Base-by-base conservation (phyloP, 1,140 invertebrate species). In the Paracyclopina nana region DNA sequence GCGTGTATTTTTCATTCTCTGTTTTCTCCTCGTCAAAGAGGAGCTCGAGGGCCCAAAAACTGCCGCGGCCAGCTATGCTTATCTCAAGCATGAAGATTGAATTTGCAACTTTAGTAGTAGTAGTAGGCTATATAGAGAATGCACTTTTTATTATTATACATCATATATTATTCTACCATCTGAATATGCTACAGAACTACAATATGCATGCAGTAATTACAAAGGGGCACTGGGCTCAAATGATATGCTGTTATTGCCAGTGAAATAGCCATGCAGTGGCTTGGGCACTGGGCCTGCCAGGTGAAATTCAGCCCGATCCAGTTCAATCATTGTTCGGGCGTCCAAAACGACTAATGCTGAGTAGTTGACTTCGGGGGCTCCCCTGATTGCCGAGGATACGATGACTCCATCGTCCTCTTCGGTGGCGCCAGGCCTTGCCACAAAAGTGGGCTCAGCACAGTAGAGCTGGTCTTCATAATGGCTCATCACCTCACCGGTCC, bases 361-460 rank as follows among this genome's bases (percentile, higher is more conserved):
- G 41, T 61, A 54, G 28, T 61, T 53, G 6, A 58, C 57, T n/a
- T 54, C 34, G 12, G 58, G 57, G 16, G 50, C 45, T 6, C 46
- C 54, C 20, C 57, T 42, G 8, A 64, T 34, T 1, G 62, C 28
- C n/a, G 62, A 57, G 11, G 60, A 54, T 16, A 65, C 20, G 5
- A 65, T n/a, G 16, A 65, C 57, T 8, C 64, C 67, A 46, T 69
- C 65, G 43, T 67, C 66, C 54, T 65, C 63, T 2, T 45, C 79
- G 65, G 72, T 68, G 14, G 73, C 66, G 52, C 75, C 61, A 9
- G 82, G 81, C 11, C 67, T 58, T 1, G 78, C 72, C 9, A 88
- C 75, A 62, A 88, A 90, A 50, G 90, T 75, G 0, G 84, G 82
- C 63, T 91, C 85, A 58, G 82, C 85, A 1, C 83, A 81, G 61